Evolutionary conservation across 2,113 vertebrate species (phyloP), one percentile per base, ranked within the genome.

Genomic region (Vombatus ursinus): DNA sequence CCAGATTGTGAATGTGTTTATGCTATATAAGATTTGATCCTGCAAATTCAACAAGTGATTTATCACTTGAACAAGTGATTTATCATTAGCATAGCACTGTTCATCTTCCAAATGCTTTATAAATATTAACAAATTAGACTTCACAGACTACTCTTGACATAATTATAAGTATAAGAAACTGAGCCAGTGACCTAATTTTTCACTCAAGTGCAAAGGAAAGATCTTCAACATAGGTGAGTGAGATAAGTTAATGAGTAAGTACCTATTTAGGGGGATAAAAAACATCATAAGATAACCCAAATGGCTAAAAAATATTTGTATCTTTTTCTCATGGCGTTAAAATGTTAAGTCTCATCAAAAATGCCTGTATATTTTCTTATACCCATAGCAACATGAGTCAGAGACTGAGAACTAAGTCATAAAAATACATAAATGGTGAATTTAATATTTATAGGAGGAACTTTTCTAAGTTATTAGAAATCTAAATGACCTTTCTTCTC

Each of bases 41-140:
- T 92, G 31, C 37, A 94, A 95, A 91, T 52, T 84, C n/a, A n/a
- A n/a, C n/a, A n/a, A n/a, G 50, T 90, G 16, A 52, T 47, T 68
- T 53, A 94, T 49, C 50, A 50, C n/a, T n/a, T n/a, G n/a, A n/a
- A n/a, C n/a, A n/a, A n/a, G 50, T 90, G 16, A 52, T 47, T 68
- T 53, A 94, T 49, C 50, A 50, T 94, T 90, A 92, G 5, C 26
- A 89, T 10, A 68, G 47, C 48, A 47, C 94, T 68, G 52, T 50
- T 48, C 0, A 90, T 84, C 44, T 52, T 92, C 90, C 91, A 94
- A 91, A 90, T 93, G 0, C n/a, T 54, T 94, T 68, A 94, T 52
- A 94, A 51, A 68, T 93, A 96, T 53, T 94, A 95, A 54, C 6
- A 95, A n/a, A 91, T 51, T 92, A 61, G 8, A 9, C 47, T 89